Evolutionary conservation across 2,888 invertebrate species (phyloP).

Genomic region (Entomobrya multifasciata): DNA sequence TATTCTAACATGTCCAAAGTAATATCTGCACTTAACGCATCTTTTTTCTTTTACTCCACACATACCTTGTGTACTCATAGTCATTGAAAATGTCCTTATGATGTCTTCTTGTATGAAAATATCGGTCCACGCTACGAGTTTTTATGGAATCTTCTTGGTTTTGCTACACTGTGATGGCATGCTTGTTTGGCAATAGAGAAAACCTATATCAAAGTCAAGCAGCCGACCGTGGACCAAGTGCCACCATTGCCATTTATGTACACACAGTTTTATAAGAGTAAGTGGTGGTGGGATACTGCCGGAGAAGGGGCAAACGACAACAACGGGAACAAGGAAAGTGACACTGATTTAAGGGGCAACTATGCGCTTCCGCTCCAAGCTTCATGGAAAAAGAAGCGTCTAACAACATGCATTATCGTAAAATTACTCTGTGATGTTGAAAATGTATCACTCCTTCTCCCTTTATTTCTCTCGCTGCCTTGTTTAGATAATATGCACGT

Average conservation of each 20-base stretch:
- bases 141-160: slow-evolving; percentile 37
- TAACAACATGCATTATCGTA: slow-evolving; percentile 74
- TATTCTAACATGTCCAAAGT: neutral
- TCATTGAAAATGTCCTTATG: slow-evolving; percentile 17
- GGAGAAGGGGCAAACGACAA: slow-evolving; percentile 43
- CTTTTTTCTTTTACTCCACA: neutral
- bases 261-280: slow-evolving; percentile 11
- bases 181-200: slow-evolving; percentile 48
- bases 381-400: slow-evolving; percentile 70
- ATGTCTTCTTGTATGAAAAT: slow-evolving; percentile 23
- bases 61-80: neutral
- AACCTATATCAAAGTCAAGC: slow-evolving; percentile 58
- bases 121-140: slow-evolving; percentile 27
- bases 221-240: slow-evolving; percentile 35
- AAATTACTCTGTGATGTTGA: slow-evolving; percentile 68
- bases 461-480: neutral
- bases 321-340: slow-evolving; percentile 69
- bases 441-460: slow-evolving; percentile 54
- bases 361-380: slow-evolving; percentile 70
- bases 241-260: slow-evolving; percentile 32
- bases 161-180: neutral
- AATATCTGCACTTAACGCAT: slow-evolving; percentile 46
- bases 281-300: neutral
- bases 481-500: slow-evolving; percentile 37
- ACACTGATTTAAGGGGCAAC: slow-evolving; percentile 73